These are phyloP conservation scores for Zapornia atra DNA, from an alignment of 2,113 vertebrate genomes.

Conservation along the genomic window DNA sequence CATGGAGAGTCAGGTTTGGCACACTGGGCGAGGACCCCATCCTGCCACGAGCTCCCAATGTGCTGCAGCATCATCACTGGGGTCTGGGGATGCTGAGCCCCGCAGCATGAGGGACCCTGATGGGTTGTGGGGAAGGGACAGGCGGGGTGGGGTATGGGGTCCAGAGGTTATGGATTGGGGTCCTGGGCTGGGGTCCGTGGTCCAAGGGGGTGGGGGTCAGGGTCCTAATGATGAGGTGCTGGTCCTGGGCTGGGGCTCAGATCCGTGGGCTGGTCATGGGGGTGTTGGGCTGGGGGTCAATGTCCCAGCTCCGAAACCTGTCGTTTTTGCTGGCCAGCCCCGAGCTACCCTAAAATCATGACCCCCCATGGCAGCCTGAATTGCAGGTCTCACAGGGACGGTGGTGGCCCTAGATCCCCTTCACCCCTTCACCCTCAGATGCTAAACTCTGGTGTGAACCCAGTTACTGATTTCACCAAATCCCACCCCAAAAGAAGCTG, in stretches of 20 bases:
- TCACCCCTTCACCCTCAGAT: background rate
- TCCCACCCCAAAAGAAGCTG: background rate
- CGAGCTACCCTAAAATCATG: background rate
- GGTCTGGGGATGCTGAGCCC: background rate
- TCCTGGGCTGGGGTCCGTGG: background rate
- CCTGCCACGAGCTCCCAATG: background rate
- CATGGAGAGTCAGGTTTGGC: background rate
- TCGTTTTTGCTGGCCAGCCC: background rate
- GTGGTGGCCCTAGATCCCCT: background rate
- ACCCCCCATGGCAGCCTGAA: fast-evolving
- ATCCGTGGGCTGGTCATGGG: too few relatives aligned
- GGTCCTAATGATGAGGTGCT: background rate
- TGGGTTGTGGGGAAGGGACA: fast-evolving
- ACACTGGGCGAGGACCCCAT: fast-evolving
- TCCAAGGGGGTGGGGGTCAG: too few relatives aligned
- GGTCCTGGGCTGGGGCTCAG: too few relatives aligned
- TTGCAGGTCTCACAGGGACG: fast-evolving
- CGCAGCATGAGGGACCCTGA: fast-evolving
- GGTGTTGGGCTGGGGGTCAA: too few relatives aligned
- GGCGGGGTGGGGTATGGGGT: background rate
- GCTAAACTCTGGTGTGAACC: background rate
- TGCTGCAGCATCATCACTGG: fast-evolving
- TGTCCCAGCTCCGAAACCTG: background rate
- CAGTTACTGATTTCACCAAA: fast-evolving
- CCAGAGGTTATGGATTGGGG: background rate